Conservation (phyloP, 2,888 invertebrate species). For the Seira ritae region DNA sequence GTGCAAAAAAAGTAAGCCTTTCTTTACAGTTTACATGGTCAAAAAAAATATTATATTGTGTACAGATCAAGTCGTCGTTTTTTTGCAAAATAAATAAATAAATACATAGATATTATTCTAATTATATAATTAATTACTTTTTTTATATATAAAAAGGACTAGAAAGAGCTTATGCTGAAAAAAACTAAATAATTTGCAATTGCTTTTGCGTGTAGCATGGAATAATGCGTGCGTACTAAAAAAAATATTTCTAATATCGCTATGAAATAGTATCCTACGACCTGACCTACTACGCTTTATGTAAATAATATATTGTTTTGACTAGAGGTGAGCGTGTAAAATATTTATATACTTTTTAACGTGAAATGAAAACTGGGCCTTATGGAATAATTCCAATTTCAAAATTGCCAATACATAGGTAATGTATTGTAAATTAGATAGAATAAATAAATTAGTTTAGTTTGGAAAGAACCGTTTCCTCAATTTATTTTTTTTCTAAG, state of each 20-base stretch:
- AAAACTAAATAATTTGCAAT: neutral
- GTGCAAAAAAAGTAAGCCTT: neutral
- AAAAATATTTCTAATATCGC: too few relatives aligned
- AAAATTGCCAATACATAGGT: neutral
- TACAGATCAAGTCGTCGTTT: neutral
- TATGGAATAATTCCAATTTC: neutral
- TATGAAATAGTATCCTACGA: neutral
- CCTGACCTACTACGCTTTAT: neutral
- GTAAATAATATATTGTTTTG: neutral
- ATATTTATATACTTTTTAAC: neutral
- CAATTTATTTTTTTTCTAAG: neutral
- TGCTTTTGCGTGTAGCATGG: slow-evolving; percentile 53
- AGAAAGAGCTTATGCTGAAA: neutral
- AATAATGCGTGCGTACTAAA: slow-evolving; percentile 36
- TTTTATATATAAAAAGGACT: too few relatives aligned
- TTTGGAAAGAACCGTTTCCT: too few relatives aligned
- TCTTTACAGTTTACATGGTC: neutral
- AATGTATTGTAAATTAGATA: too few relatives aligned
- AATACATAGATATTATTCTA: neutral
- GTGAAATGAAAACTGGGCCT: slow-evolving; percentile 20
- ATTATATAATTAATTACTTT: slow-evolving; percentile 9
- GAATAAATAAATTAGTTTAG: too few relatives aligned
- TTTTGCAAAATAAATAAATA: slow-evolving; percentile 11
- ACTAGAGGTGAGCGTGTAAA: slow-evolving; percentile 40
- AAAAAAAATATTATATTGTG: neutral